Conservation (phyloP, 2,888 invertebrate genomes). For the Spatulosminthurus flaviceps region DNA sequence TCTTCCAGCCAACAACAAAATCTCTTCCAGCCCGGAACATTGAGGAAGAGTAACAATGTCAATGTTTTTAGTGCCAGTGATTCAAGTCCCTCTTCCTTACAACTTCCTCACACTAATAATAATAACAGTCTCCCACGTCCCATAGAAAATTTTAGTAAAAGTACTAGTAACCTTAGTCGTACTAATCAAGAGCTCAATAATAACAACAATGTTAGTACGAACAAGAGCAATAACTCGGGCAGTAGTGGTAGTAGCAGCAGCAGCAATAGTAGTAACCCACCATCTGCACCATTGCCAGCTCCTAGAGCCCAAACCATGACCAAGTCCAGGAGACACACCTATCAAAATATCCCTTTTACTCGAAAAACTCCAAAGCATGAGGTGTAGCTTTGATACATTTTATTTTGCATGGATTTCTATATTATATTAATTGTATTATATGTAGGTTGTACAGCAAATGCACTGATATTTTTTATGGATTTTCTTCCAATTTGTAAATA, state of each 20-base stretch:
- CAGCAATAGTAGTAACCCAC: background rate
- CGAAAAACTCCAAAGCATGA: conserved; percentile 66
- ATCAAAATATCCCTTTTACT: conserved; percentile 70
- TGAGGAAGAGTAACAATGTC: background rate
- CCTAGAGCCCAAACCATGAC: conserved; percentile 62
- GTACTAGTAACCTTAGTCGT: background rate
- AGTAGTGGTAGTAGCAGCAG: no score
- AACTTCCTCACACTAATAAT: background rate
- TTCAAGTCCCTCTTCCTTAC: conserved; percentile 23
- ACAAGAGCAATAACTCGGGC: no score
- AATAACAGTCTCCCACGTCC: conserved; percentile 39
- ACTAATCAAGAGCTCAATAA: conserved; percentile 39
- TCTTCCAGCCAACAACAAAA: background rate
- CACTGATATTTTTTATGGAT: background rate
- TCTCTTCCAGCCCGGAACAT: background rate
- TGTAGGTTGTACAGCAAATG: background rate
- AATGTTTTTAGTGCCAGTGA: conserved; percentile 42
- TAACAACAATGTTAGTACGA: no score
- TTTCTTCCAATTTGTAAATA: background rate
- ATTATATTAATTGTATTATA: background rate
- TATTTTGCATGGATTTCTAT: conserved; percentile 5
- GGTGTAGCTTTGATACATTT: conserved; percentile 55
- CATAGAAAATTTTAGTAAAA: conserved; percentile 6
- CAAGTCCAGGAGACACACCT: conserved; percentile 66
- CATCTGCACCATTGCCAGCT: conserved; percentile 58